phyloP scores from a whole-genome alignment of 2,888 invertebrate genomes.

The Gymnocheta viridis region DNA sequence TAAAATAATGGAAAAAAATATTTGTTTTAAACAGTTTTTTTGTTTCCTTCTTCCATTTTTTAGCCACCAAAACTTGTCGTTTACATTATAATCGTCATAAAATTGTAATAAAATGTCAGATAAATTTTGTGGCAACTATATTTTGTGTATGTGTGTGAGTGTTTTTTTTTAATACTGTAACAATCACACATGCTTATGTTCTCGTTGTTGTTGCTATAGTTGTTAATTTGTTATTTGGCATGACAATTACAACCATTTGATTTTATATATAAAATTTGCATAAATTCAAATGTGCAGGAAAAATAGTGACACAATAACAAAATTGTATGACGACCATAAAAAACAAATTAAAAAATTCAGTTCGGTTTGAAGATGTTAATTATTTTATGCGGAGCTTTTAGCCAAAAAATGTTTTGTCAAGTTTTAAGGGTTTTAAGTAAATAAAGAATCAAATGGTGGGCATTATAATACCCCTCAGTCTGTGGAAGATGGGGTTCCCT shows the following conservation, averaged over 20 bases:
- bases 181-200: constrained; percentile 27
- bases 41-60: neutral
- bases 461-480: too few relatives aligned
- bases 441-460: too few relatives aligned
- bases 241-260: constrained; percentile 50
- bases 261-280: constrained; percentile 43
- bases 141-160: constrained; percentile 1
- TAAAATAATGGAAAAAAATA: neutral
- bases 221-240: constrained; percentile 41
- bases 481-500: too few relatives aligned
- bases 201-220: neutral
- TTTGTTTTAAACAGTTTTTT: constrained; percentile 1
- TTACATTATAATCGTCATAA: constrained; percentile 25
- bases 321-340: constrained; percentile 19
- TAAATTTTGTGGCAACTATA: constrained; percentile 47
- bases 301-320: neutral
- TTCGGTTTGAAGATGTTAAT: too few relatives aligned
- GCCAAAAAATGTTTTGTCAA: too few relatives aligned
- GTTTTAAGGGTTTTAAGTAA: too few relatives aligned
- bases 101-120: constrained; percentile 56
- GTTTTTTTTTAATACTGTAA: constrained; percentile 6
- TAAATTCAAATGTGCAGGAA: constrained; percentile 16
- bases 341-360: constrained; percentile 20
- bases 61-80: neutral
- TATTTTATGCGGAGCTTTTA: too few relatives aligned